phyloP scores from a whole-genome alignment of 2,888 invertebrate species.

The Drosophila mercatorum region DNA sequence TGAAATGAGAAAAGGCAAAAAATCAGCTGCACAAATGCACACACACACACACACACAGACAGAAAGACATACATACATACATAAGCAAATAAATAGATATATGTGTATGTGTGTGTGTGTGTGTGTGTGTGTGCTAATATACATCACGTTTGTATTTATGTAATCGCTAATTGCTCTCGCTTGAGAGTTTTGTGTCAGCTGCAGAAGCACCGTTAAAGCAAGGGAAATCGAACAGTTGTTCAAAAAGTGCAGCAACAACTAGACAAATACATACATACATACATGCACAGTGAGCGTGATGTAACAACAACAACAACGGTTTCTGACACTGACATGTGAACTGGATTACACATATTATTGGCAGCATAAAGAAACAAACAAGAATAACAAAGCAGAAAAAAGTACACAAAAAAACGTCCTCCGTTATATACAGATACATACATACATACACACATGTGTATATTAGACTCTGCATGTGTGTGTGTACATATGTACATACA shows the following conservation, averaged over 20 bases:
- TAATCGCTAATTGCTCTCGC: slow-evolving; percentile 17
- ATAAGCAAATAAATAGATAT: not conserved
- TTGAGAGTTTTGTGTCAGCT: slow-evolving; percentile 8
- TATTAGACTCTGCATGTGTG: too few species aligned
- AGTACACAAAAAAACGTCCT: slow-evolving; percentile 21
- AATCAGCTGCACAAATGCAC: slow-evolving; percentile 8
- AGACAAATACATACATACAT: slow-evolving; percentile 2
- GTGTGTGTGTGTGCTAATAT: not conserved
- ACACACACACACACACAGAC: not conserved
- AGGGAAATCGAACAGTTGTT: slow-evolving; percentile 5
- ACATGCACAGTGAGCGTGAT: slow-evolving; percentile 15
- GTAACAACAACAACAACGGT: slow-evolving; percentile 38
- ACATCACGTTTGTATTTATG: slow-evolving; percentile 10
- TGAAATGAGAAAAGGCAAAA: slow-evolving; percentile 4
- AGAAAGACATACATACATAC: too few species aligned
- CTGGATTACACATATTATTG: slow-evolving; percentile 45
- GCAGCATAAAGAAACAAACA: slow-evolving; percentile 26
- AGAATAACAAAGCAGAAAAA: slow-evolving; percentile 11
- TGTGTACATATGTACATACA: not conserved
- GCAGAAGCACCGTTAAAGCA: slow-evolving; percentile 3
- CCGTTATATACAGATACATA: not conserved
- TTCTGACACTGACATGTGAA: slow-evolving; percentile 52
- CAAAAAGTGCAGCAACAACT: slow-evolving; percentile 11
- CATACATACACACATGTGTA: not conserved
- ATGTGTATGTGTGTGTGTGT: slow-evolving; percentile 8